Conservation (phyloP, 2,113 vertebrate species). For the Accipiter virgatus region DNA sequence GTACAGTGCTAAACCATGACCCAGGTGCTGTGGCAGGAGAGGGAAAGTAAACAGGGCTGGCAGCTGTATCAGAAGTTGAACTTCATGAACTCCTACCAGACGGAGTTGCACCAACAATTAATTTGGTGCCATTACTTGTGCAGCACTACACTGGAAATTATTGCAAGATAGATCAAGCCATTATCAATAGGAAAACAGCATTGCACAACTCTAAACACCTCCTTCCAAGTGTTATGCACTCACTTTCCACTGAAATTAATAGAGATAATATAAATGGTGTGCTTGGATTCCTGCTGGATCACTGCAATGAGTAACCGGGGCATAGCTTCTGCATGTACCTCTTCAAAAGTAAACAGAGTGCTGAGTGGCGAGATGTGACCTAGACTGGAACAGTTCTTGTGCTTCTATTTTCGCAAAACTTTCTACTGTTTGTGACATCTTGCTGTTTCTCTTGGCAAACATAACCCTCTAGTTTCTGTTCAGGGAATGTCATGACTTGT, state of each 20-base stretch:
- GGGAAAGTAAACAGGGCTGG: background rate
- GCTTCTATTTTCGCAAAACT: background rate
- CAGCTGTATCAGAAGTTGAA: background rate
- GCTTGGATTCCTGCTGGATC: background rate
- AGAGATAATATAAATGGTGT: background rate
- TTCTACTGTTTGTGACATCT: background rate
- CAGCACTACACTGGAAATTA: background rate
- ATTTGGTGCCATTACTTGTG: background rate
- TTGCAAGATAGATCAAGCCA: background rate
- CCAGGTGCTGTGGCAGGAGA: background rate
- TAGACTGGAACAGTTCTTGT: background rate
- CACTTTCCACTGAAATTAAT: background rate
- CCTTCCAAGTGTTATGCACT: background rate
- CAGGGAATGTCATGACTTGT: background rate
- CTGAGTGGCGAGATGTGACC: background rate
- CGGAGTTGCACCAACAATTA: background rate
- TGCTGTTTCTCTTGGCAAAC: constrained; percentile 12
- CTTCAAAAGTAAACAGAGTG: background rate
- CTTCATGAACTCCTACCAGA: background rate
- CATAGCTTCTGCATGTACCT: background rate
- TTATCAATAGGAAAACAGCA: background rate
- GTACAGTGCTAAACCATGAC: background rate
- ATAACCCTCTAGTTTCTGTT: background rate
- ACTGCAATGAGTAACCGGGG: background rate
- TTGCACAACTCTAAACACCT: background rate